Evolutionary conservation across 92 coral and sea anemone species (phyloP).

Genomic region (Pocillopora meandrina): DNA sequence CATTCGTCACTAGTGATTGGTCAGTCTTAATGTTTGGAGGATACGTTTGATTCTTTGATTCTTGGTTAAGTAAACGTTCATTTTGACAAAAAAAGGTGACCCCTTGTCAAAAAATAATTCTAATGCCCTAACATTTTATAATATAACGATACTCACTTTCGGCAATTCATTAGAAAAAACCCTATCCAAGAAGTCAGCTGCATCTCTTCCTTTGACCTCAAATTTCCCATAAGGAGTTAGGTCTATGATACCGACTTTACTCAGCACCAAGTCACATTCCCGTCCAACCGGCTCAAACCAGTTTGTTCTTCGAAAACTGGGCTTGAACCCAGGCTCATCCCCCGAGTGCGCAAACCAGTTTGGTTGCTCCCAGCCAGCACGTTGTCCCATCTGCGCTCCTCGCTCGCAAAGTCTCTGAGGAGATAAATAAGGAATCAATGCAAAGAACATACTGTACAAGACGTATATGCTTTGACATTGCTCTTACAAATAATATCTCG

Average conservation of each 20-base stretch:
- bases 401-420: conserved; percentile 73
- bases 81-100: no score
- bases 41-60: no score
- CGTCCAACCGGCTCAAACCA: conserved; percentile 98
- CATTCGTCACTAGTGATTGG: no score
- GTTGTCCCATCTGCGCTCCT: conserved; percentile 96
- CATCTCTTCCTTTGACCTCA: conserved; percentile 91
- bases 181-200: conserved; percentile 75
- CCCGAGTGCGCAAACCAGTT: conserved; percentile 96
- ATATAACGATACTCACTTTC: conserved; percentile 57
- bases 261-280: conserved; percentile 85
- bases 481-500: neutral
- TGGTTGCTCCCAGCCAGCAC: conserved; percentile 97
- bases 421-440: neutral
- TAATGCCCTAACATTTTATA: neutral
- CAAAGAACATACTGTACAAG: neutral
- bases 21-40: no score
- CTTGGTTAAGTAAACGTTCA: no score
- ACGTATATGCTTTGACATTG: neutral
- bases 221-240: conserved; percentile 93
- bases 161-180: conserved; percentile 90
- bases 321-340: conserved; percentile 87
- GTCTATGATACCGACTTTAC: conserved; percentile 90
- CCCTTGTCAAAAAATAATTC: no score
- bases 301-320: conserved; percentile 93